Conservation (phyloP, 2,888 invertebrate species). For the Coecobrya sp. region DNA sequence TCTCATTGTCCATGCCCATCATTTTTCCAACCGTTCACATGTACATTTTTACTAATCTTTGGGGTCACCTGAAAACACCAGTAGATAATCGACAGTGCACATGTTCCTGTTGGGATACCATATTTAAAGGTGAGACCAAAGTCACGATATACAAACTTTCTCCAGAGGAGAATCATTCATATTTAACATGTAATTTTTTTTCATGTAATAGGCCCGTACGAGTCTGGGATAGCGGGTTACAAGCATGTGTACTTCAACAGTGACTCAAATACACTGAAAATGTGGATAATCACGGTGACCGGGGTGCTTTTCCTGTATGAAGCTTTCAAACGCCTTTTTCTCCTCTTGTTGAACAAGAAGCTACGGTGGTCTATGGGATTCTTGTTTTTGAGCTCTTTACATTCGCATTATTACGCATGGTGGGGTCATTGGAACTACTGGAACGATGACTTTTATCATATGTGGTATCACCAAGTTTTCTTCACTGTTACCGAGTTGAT, state of each 20-base stretch:
- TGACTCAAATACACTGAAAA: constrained; percentile 90
- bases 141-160: not conserved
- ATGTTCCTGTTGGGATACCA: constrained; percentile 93
- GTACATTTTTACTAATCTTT: constrained; percentile 90
- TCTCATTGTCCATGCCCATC: constrained; percentile 86
- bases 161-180: not conserved
- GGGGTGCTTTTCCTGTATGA: constrained; percentile 90
- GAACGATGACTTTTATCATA: constrained; percentile 92
- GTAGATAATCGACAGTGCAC: constrained; percentile 91
- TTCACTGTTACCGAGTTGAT: constrained; percentile 90
- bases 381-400: constrained; percentile 90
- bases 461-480: constrained; percentile 92
- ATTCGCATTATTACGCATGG: constrained; percentile 92
- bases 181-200: not conserved
- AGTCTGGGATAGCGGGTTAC: constrained; percentile 91
- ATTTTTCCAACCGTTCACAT: constrained; percentile 91
- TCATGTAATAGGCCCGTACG: constrained; percentile 89
- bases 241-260: constrained; percentile 92
- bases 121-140: constrained; percentile 92
- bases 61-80: constrained; percentile 91
- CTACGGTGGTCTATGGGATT: constrained; percentile 90
- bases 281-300: constrained; percentile 90
- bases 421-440: constrained; percentile 92
- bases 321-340: constrained; percentile 89
- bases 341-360: constrained; percentile 89